phyloP scores from a whole-genome alignment of 1,140 invertebrate species.

The Oryctes rhinoceros region DNA sequence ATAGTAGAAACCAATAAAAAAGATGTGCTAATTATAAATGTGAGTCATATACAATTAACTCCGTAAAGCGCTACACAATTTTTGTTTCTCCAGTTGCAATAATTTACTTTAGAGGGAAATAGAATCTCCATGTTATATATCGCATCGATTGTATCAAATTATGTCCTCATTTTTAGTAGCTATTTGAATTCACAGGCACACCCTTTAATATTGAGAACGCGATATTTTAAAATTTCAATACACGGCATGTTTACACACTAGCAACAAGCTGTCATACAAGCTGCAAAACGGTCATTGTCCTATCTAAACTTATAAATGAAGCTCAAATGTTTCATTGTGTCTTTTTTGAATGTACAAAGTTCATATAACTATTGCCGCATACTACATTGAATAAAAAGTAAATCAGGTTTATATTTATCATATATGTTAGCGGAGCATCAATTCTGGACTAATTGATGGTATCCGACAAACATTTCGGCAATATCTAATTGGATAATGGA shows the following conservation, averaged over 20 bases:
- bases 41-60: conserved; percentile 17
- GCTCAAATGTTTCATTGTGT: conserved; percentile 25
- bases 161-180: background rate
- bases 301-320: conserved; percentile 40
- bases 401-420: conserved; percentile 17
- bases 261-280: conserved; percentile 25
- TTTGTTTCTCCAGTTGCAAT: background rate
- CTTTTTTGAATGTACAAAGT: conserved; percentile 38
- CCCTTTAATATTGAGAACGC: background rate
- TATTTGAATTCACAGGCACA: background rate
- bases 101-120: background rate
- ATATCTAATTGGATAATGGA: conserved; percentile 23
- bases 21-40: conserved; percentile 30
- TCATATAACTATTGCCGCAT: conserved; percentile 8
- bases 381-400: background rate
- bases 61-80: background rate
- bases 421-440: background rate
- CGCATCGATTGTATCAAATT: background rate
- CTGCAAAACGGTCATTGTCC: conserved; percentile 40
- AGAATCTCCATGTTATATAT: background rate
- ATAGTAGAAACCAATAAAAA: background rate
- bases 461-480: conserved; percentile 33
- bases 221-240: conserved; percentile 17
- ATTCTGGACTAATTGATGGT: background rate
- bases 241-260: background rate